Base-by-base conservation (phyloP, 2,113 vertebrate genomes). In the Zosterops japonicus region DNA sequence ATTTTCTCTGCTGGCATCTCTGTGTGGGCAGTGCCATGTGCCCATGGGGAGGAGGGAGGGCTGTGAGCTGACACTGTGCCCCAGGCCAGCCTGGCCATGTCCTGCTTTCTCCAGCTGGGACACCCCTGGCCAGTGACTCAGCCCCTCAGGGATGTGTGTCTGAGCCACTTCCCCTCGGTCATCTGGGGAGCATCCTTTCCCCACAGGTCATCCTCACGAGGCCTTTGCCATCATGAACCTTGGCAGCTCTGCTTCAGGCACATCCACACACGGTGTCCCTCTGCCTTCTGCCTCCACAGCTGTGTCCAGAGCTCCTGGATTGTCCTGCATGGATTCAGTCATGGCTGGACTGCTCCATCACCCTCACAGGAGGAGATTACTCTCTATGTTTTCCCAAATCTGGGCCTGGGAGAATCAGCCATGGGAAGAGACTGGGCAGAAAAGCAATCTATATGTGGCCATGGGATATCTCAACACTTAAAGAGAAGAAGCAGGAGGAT, bases 151-250 rank as follows among this genome's bases (percentile, higher is more conserved):
- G 97, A 94, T 97, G 94, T 4, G 8, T 67, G 94, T 98, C 96
- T 97, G 94, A 96, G 90, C 76, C 10, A 2, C 83, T 98, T 98
- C 98, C 97, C 96, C 82, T 95, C 0, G 0, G 92, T 94, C 97
- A 97, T 97, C 93, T 97, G 97, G 94, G 87, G 78, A 97, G 64
- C 95, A 93, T 97, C 97, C 72, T 75, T 47, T 84, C 76, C 79
- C 39, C 39, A 36, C 56, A 24, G 93, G 89, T 90, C 93, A 84
- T 80, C 93, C 49, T 55, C 35, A 36, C 14, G n/a, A 59, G 36
- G 82, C 94, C 35, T 89, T 56, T 7, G 3, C n/a, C 59, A 56
- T 25, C 6, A 0, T 36, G 44, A 15, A 69, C 47, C 9, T 80
- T 68, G 79, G 47, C 44, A 36, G 28, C 42, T 79, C 76, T 35